Base-by-base conservation (phyloP, 2,113 vertebrate species). In the Peromyscus maniculatus region DNA sequence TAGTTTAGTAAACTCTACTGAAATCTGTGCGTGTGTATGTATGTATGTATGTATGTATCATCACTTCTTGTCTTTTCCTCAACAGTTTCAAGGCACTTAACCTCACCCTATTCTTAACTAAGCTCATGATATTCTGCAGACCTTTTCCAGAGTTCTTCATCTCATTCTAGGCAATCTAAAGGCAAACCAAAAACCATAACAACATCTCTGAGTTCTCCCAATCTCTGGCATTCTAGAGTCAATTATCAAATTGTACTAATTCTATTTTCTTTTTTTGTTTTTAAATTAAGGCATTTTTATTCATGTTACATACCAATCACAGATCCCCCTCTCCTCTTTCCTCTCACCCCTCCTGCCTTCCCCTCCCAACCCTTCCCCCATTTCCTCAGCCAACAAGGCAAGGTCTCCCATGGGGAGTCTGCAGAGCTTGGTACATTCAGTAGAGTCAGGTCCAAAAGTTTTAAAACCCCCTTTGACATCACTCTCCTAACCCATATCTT, bases 71-170 rank as follows among this genome's bases (percentile, higher is more conserved):
- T 92, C 55, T 80, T 91, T 52, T 31, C 46, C 52, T 22, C 9
- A 19, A 67, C 62, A 64, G 33, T 94, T 93, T 95, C 77, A 74
- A 55, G 49, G 43, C 17, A 19, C 15, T 93, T 62, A 74, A 95
- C 91, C 8, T 89, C 33, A 83, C 75, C 13, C 22, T 62, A 55
- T 17, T 11, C 5, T n/a, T 84, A 88, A 26, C 4, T 16, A 78
- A 74, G 46, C 3, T 97, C 75, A 79, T 10, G 93, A 28, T 91
- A 26, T 94, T 93, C 79, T 94, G 39, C 71, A 96, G 59, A 62
- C 5, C 12, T 87, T 64, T 95, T 88, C 2, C 55, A 94, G 22
- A 89, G 19, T 93, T 87, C 43, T 57, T 49, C 90, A 33, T 84
- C 10, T 80, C 21, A 52, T 93, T 13, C 12, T 77, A 49, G 22